Percentiles rank a stretch among this genome's conserved stretches.
phyloP scores from a whole-genome alignment of 2,888 invertebrate species.

The Xanthia icteritia region DNA sequence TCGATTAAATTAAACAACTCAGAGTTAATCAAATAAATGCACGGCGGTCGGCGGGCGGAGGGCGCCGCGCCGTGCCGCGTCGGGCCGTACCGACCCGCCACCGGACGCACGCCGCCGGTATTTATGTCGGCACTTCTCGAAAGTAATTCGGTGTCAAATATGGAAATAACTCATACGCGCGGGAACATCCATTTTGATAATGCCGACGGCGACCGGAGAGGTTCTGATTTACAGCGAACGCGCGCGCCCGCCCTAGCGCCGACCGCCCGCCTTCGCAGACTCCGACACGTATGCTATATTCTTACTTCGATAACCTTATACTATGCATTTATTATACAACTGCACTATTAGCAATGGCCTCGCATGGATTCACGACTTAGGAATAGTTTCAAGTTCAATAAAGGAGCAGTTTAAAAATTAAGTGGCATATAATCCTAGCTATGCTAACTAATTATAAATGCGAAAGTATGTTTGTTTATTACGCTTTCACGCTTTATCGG shows the following conservation, averaged over 20 bases:
- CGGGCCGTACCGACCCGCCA: constrained; percentile 62
- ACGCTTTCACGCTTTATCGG: too few relatives aligned
- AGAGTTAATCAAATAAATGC: constrained; percentile 91
- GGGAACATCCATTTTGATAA: constrained; percentile 90
- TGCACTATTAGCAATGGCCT: neutral
- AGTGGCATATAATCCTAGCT: too few relatives aligned
- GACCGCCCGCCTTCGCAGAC: constrained; percentile 58
- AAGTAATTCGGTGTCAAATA: constrained; percentile 91
- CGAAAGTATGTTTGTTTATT: too few relatives aligned
- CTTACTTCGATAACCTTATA: constrained; percentile 29
- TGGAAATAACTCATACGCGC: constrained; percentile 90
- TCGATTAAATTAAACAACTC: constrained; percentile 91
- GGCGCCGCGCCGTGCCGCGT: constrained; percentile 64
- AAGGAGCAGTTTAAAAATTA: neutral
- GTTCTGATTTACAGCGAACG: constrained; percentile 84
- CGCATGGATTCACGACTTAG: neutral
- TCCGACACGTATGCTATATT: constrained; percentile 36
- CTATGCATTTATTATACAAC: constrained; percentile 13
- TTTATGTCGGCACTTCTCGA: constrained; percentile 90
- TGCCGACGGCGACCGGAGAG: constrained; percentile 88
- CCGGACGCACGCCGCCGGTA: constrained; percentile 78
- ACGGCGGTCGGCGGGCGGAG: constrained; percentile 80
- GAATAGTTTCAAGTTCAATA: neutral
- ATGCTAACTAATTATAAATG: too few relatives aligned
- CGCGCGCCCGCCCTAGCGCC: constrained; percentile 68